These are phyloP conservation scores for Vireo griseus DNA, from an alignment of 2,797 vertebrate genomes.

Conservation along the genomic window DNA sequence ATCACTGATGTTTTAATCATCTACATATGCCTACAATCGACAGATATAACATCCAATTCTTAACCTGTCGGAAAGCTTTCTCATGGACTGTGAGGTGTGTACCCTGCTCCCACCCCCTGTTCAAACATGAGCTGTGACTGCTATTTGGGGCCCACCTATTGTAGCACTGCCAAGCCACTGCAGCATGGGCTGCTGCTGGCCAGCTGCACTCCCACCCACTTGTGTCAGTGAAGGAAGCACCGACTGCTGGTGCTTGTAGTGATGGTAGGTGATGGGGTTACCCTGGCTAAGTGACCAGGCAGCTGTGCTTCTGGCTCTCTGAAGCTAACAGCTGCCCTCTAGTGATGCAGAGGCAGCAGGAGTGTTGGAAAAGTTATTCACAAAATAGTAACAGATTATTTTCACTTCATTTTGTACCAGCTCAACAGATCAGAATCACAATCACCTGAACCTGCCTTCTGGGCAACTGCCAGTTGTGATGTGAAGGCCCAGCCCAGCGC, in stretches of 20 bases:
- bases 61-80: background rate
- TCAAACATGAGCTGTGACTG: background rate
- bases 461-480: background rate
- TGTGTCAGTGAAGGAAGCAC: background rate
- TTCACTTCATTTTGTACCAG: conserved; percentile 14
- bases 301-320: background rate
- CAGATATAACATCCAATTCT: background rate
- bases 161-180: background rate
- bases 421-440: background rate
- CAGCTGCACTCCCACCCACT: background rate
- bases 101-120: background rate
- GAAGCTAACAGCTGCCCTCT: conserved; percentile 17
- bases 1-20: background rate
- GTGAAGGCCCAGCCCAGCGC: background rate
- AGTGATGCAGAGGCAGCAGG: background rate
- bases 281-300: background rate
- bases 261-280: background rate
- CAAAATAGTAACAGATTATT: background rate
- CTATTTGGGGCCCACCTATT: background rate
- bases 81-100: background rate
- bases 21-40: background rate
- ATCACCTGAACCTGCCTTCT: background rate
- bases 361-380: background rate
- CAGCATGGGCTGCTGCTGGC: background rate
- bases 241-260: background rate